phyloP scores from a whole-genome alignment of 2,888 invertebrate species.

The Hypselothyrea guttata region DNA sequence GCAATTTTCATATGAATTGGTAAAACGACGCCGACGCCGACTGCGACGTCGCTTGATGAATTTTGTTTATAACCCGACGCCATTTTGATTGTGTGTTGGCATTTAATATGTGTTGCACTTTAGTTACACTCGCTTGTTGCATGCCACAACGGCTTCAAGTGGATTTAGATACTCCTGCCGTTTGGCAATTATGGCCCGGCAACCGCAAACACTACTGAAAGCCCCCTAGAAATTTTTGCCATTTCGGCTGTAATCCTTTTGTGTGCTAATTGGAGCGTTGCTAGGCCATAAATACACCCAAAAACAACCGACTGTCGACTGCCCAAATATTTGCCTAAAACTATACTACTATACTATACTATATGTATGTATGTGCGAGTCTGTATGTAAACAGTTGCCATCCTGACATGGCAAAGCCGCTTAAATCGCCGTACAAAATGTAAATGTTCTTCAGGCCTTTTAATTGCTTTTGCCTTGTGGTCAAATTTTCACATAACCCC shows the following conservation, averaged over 20 bases:
- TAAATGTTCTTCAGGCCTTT: slow-evolving; percentile 48
- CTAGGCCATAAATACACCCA: slow-evolving; percentile 49
- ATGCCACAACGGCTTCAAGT: slow-evolving; percentile 39
- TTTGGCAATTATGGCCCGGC: slow-evolving; percentile 52
- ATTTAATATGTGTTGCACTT: slow-evolving; percentile 66
- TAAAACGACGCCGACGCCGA: slow-evolving; percentile 36
- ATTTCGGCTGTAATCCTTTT: slow-evolving; percentile 66
- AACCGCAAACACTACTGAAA: slow-evolving; percentile 31
- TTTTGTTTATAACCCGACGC: slow-evolving; percentile 57
- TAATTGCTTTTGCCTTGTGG: slow-evolving; percentile 46
- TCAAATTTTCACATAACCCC: slow-evolving; percentile 19
- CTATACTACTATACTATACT: slow-evolving; percentile 8
- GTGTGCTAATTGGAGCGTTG: slow-evolving; percentile 73
- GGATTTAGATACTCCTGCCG: slow-evolving; percentile 19
- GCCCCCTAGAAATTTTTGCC: slow-evolving; percentile 45
- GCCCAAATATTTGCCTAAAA: slow-evolving; percentile 43
- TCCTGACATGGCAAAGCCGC: slow-evolving; percentile 50
- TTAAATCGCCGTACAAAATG: slow-evolving; percentile 50
- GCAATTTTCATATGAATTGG: slow-evolving; percentile 76
- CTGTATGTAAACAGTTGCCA: slow-evolving; percentile 43
- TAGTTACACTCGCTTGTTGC: slow-evolving; percentile 23
- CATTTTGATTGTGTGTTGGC: slow-evolving; percentile 58
- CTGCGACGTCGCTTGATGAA: slow-evolving; percentile 57
- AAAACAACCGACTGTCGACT: background rate
- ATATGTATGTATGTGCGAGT: background rate